Percentiles rank a stretch among this genome's conserved stretches.
These are phyloP conservation scores for Motacilla tschutschensis DNA, from an alignment of 2,113 vertebrate genomes.

Conservation along the genomic window DNA sequence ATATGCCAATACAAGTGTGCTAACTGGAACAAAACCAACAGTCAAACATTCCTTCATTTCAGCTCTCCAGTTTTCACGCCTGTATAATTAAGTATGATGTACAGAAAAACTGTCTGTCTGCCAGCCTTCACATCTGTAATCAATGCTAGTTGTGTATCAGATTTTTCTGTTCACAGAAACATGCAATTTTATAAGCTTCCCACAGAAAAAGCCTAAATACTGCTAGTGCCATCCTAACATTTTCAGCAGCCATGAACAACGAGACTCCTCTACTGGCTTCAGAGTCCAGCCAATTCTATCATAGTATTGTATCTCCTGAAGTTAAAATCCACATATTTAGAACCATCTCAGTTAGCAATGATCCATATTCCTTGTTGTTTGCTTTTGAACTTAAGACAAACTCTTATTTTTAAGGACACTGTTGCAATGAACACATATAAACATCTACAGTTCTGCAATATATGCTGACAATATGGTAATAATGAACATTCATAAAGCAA, in stretches of 20 bases:
- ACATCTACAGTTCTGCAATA: background rate
- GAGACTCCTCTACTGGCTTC: background rate
- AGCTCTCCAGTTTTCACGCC: background rate
- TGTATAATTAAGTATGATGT: background rate
- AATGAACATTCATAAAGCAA: background rate
- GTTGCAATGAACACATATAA: background rate
- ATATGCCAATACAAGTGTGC: background rate
- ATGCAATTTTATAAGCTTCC: background rate
- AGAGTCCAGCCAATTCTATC: background rate
- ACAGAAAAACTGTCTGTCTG: background rate
- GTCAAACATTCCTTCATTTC: background rate
- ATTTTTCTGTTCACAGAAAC: background rate
- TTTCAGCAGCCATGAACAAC: background rate
- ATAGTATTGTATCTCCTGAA: background rate
- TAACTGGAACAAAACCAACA: background rate
- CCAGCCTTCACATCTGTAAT: background rate
- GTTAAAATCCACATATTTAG: background rate
- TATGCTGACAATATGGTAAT: background rate
- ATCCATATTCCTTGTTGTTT: background rate
- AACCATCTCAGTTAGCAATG: background rate
- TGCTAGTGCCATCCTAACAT: background rate
- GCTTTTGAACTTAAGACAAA: background rate
- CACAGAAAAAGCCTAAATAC: background rate
- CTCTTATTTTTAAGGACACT: background rate
- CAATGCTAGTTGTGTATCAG: background rate